Evolutionary conservation across 2,113 vertebrate species (phyloP).

Genomic region (Butorides virescens): DNA sequence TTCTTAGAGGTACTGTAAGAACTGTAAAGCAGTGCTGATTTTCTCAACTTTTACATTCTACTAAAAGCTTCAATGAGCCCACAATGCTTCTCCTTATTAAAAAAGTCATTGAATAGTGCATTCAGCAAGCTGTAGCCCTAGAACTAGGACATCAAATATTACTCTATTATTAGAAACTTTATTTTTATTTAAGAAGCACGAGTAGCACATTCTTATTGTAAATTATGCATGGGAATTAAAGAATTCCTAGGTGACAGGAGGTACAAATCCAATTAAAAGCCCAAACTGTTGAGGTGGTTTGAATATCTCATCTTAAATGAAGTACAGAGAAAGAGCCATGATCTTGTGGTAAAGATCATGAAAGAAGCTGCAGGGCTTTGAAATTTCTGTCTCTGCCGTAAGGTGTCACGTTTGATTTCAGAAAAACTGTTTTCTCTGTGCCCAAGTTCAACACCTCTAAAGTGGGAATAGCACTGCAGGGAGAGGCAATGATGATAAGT

Average conservation of each 20-base stretch:
- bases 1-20: not conserved
- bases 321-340: not conserved
- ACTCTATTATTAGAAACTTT: constrained; percentile 2
- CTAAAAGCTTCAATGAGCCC: not conserved
- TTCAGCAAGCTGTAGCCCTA: not conserved
- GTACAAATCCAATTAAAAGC: not conserved
- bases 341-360: not conserved
- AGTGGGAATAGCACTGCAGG: not conserved
- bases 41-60: not conserved
- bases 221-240: not conserved
- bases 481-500: not conserved
- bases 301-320: not conserved
- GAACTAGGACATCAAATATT: not conserved
- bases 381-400: not conserved
- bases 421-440: not conserved
- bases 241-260: not conserved
- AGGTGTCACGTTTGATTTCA: not conserved
- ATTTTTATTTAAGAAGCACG: constrained; percentile 25
- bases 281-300: not conserved
- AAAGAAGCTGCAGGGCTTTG: not conserved
- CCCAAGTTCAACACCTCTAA: not conserved
- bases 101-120: not conserved
- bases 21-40: not conserved
- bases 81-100: not conserved
- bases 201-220: not conserved